phyloP scores from a whole-genome alignment of 2,113 vertebrate species.

The Rhizomys pruinosus region DNA sequence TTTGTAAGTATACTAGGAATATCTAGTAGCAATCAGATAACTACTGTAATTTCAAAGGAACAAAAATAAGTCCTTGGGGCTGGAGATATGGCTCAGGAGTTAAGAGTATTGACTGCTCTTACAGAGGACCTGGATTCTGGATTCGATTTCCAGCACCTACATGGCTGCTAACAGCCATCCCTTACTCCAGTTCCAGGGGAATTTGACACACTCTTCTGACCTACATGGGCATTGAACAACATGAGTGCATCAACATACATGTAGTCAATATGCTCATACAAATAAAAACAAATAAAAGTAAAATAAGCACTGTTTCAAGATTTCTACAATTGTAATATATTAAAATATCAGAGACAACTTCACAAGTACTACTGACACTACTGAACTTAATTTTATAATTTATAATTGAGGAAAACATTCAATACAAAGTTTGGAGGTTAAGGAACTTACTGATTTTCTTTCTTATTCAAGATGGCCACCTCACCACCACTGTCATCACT shows the following conservation, averaged over 20 bases:
- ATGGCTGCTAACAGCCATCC: no score
- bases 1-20: background rate
- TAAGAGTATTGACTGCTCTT: no score
- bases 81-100: no score
- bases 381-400: background rate
- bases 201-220: no score
- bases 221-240: no score
- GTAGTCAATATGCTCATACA: no score
- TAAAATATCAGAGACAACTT: background rate
- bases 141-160: no score
- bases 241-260: no score
- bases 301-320: background rate
- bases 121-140: no score
- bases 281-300: background rate
- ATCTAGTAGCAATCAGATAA: background rate
- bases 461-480: background rate
- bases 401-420: background rate
- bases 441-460: background rate
- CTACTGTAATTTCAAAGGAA: slow-evolving; percentile 4
- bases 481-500: no score
- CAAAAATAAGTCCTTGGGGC: background rate
- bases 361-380: background rate
- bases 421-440: background rate
- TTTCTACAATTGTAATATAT: background rate
- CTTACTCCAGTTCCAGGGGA: no score